phyloP scores from a whole-genome alignment of 2,888 invertebrate genomes.

The Lasioglossum marginatum region DNA sequence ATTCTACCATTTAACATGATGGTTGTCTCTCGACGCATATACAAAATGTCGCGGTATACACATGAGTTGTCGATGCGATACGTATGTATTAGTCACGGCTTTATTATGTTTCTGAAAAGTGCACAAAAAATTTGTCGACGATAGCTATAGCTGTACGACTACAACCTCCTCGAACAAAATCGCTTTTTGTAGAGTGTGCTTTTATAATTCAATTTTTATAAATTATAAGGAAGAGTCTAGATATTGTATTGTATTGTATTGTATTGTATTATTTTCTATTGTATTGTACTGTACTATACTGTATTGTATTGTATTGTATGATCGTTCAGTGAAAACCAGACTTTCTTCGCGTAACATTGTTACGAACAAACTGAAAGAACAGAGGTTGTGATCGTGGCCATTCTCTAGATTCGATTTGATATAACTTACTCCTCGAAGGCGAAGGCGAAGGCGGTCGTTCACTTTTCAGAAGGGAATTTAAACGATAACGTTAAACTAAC shows the following conservation, averaged over 20 bases:
- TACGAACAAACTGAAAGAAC: not conserved
- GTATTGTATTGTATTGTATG: constrained; percentile 1
- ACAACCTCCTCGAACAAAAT: constrained; percentile 53
- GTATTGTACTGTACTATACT: not conserved
- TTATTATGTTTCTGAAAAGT: constrained; percentile 59
- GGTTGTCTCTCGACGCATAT: constrained; percentile 13
- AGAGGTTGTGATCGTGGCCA: constrained; percentile 34
- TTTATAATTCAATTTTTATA: constrained; percentile 67
- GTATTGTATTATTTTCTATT: not conserved
- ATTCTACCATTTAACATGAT: not conserved
- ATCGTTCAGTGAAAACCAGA: constrained; percentile 34
- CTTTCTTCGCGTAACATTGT: constrained; percentile 31
- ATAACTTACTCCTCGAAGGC: not conserved
- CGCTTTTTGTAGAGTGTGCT: constrained; percentile 58
- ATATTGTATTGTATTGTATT: constrained; percentile 10
- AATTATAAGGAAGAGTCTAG: constrained; percentile 30
- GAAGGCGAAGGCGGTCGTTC: constrained; percentile 42
- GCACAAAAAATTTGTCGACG: constrained; percentile 58
- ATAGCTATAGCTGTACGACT: constrained; percentile 28
- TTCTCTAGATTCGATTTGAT: constrained; percentile 62
- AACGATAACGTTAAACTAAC: constrained; percentile 29
- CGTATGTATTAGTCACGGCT: constrained; percentile 38
- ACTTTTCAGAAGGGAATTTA: constrained; percentile 33
- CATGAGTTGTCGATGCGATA: constrained; percentile 52
- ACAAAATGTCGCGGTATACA: constrained; percentile 21